phyloP scores from a whole-genome alignment of 2,888 invertebrate species.

The Acanthopleura granulata region DNA sequence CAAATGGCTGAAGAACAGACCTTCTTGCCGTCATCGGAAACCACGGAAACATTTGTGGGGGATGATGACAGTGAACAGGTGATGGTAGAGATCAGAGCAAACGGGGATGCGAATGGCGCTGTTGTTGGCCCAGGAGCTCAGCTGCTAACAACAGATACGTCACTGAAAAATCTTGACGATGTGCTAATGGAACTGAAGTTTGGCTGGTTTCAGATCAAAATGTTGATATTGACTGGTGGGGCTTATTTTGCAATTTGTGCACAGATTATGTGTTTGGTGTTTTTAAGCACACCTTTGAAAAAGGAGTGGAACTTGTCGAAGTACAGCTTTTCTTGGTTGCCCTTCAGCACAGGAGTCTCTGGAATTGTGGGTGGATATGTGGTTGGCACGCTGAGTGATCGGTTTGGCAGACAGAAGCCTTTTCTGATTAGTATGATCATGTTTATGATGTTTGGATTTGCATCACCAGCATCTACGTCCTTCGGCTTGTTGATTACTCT shows the following conservation, averaged over 20 bases:
- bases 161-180: constrained; percentile 43
- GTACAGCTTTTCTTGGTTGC: constrained; percentile 51
- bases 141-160: neutral
- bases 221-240: constrained; percentile 49
- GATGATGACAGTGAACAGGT: neutral
- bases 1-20: neutral
- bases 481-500: constrained; percentile 45
- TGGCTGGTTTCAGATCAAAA: constrained; percentile 51
- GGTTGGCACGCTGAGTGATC: constrained; percentile 53
- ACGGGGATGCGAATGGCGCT: neutral
- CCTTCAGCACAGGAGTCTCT: constrained; percentile 45
- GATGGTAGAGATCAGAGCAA: no score
- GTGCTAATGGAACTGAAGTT: constrained; percentile 49
- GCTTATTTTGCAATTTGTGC: constrained; percentile 58
- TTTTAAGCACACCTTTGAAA: constrained; percentile 50
- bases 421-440: constrained; percentile 42
- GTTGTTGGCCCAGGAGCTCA: neutral
- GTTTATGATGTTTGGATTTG: constrained; percentile 50
- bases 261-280: constrained; percentile 56
- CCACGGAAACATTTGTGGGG: neutral
- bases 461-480: constrained; percentile 46
- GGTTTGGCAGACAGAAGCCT: constrained; percentile 49
- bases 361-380: constrained; percentile 50
- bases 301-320: constrained; percentile 50
- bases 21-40: neutral